Percentiles rank a stretch among this genome's conserved stretches.
Conservation (phyloP, 2,113 vertebrate species). For the Manacus vitellinus region DNA sequence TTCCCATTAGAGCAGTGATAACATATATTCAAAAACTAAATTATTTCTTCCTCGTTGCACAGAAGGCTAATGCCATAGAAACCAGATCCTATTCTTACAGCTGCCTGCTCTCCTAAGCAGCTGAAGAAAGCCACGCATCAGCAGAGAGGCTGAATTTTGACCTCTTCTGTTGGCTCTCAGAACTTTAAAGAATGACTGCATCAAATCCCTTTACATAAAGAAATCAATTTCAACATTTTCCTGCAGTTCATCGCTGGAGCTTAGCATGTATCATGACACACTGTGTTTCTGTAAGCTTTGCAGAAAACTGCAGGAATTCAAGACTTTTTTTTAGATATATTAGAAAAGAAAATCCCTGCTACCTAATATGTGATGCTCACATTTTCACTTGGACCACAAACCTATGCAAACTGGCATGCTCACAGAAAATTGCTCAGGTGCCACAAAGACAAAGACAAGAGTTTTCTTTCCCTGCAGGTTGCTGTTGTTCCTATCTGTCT, state of each 20-base stretch:
- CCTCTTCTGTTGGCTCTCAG: background rate
- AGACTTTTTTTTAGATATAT: background rate
- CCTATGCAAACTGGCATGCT: background rate
- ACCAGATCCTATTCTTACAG: background rate
- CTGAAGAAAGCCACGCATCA: background rate
- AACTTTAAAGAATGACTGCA: background rate
- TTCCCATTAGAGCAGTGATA: conserved; percentile 29
- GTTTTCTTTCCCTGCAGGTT: background rate
- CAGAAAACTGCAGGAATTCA: background rate
- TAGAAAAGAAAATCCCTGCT: background rate
- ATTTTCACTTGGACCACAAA: background rate
- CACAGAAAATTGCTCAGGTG: background rate
- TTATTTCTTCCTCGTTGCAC: conserved; percentile 6
- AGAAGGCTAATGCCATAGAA: conserved; percentile 31
- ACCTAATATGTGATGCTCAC: background rate
- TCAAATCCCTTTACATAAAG: background rate
- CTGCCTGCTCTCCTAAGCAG: background rate
- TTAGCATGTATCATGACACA: background rate
- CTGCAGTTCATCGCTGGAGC: background rate
- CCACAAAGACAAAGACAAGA: background rate
- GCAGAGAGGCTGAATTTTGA: background rate
- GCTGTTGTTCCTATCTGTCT: background rate
- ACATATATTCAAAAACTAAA: background rate
- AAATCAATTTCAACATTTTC: background rate
- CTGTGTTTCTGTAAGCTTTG: background rate